A percentile compares a stretch with the other conserved stretches of the same genome.
phyloP scores from a whole-genome alignment of 2,888 invertebrate genomes.

The Dysmachus trigonus region DNA sequence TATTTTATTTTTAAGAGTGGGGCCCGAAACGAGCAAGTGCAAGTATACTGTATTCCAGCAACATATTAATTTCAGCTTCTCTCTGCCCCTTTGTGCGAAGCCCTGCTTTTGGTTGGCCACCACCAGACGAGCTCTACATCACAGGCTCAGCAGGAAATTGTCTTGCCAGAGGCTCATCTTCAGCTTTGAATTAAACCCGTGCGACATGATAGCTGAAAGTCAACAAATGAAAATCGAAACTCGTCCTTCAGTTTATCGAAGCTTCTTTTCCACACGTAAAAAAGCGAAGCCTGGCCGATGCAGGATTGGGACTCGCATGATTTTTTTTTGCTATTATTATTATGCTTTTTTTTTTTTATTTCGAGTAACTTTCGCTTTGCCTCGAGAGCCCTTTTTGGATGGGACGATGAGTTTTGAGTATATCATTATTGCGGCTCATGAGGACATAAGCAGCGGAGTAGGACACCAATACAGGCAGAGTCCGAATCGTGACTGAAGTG shows the following conservation, averaged over 20 bases:
- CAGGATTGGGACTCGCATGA: not conserved
- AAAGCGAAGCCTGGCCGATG: not conserved
- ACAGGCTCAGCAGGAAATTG: constrained; percentile 33
- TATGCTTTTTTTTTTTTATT: not conserved
- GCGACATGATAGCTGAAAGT: constrained; percentile 33
- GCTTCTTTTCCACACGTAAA: not conserved
- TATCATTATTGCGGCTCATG: constrained; percentile 7
- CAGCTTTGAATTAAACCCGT: constrained; percentile 22
- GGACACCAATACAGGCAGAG: constrained; percentile 23
- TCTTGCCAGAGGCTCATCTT: constrained; percentile 21
- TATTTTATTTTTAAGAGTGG: not conserved
- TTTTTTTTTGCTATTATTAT: not conserved
- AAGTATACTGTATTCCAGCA: constrained; percentile 4
- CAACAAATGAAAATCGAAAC: constrained; percentile 39
- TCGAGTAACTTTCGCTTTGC: not conserved
- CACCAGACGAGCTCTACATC: constrained; percentile 20
- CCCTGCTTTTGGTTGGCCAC: constrained; percentile 25
- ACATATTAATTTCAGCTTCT: constrained; percentile 23
- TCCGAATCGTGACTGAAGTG: constrained; percentile 41
- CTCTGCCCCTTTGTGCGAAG: not conserved
- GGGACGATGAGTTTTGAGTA: constrained; percentile 13
- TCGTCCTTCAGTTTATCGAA: constrained; percentile 30
- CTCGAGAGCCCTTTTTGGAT: constrained; percentile 3
- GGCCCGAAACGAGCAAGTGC: not conserved
- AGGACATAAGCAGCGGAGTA: not conserved